Conservation (phyloP, 2,888 invertebrate genomes). For the Drosophila quasianomalipes region DNA sequence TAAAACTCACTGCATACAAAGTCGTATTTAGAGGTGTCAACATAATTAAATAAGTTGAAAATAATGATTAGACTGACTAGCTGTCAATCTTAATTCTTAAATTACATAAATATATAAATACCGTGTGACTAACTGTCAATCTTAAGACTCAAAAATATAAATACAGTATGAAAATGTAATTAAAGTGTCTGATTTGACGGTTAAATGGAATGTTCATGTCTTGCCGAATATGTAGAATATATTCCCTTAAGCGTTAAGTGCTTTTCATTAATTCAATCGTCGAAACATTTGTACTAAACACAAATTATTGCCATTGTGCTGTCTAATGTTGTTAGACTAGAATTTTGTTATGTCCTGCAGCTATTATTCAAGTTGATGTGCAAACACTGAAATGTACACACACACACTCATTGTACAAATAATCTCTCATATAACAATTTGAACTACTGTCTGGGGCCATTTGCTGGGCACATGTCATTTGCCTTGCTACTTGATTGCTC, state of each 20-base stretch:
- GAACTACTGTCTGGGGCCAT: slow-evolving; percentile 24
- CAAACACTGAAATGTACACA: slow-evolving; percentile 18
- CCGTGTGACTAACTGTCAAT: slow-evolving; percentile 1
- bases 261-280: slow-evolving; percentile 37
- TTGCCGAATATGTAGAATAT: neutral
- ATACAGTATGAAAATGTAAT: neutral
- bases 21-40: neutral
- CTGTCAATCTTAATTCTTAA: neutral
- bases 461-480: slow-evolving; percentile 43
- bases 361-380: slow-evolving; percentile 53
- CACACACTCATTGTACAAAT: slow-evolving; percentile 24
- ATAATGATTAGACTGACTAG: neutral
- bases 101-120: neutral
- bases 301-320: slow-evolving; percentile 24
- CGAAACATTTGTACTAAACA: slow-evolving; percentile 26
- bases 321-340: slow-evolving; percentile 22
- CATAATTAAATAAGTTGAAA: neutral
- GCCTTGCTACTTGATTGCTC: slow-evolving; percentile 24
- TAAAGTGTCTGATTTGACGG: slow-evolving; percentile 18
- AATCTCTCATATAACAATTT: slow-evolving; percentile 34
- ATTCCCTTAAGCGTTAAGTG: slow-evolving; percentile 22
- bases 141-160: slow-evolving; percentile 9
- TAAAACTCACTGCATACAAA: neutral
- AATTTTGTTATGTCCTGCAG: slow-evolving; percentile 25
- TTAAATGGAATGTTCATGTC: slow-evolving; percentile 7